Evolutionary conservation across 2,888 invertebrate genomes (phyloP), one percentile per base, ranked within the genome.

Genomic region (Epinotia bilunana): DNA sequence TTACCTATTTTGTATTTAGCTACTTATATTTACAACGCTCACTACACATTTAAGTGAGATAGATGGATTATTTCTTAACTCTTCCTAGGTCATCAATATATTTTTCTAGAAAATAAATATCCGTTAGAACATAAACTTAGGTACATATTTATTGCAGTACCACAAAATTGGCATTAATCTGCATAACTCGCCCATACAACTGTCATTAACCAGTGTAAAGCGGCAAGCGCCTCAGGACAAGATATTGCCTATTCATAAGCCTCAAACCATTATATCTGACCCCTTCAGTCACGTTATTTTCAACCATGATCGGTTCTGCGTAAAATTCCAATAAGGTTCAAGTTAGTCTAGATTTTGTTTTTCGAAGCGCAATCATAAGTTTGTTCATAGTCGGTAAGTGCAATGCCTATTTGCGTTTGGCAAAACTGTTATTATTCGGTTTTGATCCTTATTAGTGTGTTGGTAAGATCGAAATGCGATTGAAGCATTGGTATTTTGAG

Each of bases 231-330:
- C 88, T 88, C 83, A 83, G 85, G 88, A 86, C 88, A 86, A 88
- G 83, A 86, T 89, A 90, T 89, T 89, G 89, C 88, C 87, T 90
- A 90, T 90, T 89, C 89, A 90, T 84, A 84, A 81, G 79, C 79
- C 65, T 70, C 69, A 72, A 77, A 77, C 81, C 76, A 79, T 65
- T 33, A 67, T 76, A 77, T 71, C 72, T 55, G 76, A 65, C 64
- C 74, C 64, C 55, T 68, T 55, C 46, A 7, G 16, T 72, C 43
- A 62, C 13, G 18, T 28, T 33, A 39, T 57, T 28, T 46, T 11
- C 7, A 28, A 77, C 61, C 57, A n/a, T 9, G 18, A 46, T 18
- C 12, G 1, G 57, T 65, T 49, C 65, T 46, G 60, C 75, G 73
- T 76, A 73, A 63, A 60, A 1, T 3, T 7, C 11, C 7, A 0